phyloP scores from a whole-genome alignment of 2,113 vertebrate genomes.

The Speoplatyrhinus poulsoni region DNA sequence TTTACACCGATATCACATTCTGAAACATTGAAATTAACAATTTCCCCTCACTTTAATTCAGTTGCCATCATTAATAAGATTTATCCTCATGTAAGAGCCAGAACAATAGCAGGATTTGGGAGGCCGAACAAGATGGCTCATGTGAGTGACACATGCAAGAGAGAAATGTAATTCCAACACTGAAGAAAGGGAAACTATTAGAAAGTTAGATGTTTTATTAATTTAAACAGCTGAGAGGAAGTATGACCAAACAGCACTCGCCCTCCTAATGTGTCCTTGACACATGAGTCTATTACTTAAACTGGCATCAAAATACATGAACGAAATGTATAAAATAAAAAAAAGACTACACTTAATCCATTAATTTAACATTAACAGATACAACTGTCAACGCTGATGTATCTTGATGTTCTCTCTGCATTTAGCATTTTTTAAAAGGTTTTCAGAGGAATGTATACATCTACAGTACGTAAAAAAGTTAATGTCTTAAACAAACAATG shows the following conservation, averaged over 20 bases:
- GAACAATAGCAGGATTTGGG: conserved; percentile 13
- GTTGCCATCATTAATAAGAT: conserved; percentile 66
- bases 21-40: conserved; percentile 71
- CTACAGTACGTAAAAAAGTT: conserved; percentile 78
- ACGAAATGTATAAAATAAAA: conserved; percentile 44
- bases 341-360: conserved; percentile 8
- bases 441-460: conserved; percentile 94
- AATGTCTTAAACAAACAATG: conserved; percentile 84
- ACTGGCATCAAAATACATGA: conserved; percentile 46
- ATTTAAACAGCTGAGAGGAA: conserved; percentile 44
- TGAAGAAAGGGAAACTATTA: conserved; percentile 32
- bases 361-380: conserved; percentile 26
- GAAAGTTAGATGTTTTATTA: conserved; percentile 59
- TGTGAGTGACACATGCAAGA: conserved; percentile 25
- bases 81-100: conserved; percentile 48
- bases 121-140: conserved; percentile 46
- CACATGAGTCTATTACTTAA: conserved; percentile 28
- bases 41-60: conserved; percentile 52
- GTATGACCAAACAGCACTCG: conserved; percentile 19
- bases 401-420: conserved; percentile 82
- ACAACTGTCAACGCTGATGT: conserved; percentile 61
- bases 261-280: conserved; percentile 23
- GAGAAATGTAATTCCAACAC: conserved; percentile 42
- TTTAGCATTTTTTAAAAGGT: conserved; percentile 83
- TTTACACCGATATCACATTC: conserved; percentile 26